A percentile compares a stretch with the other conserved stretches of the same genome.
Conservation (phyloP, 2,113 vertebrate genomes). For the Garra rufa region DNA sequence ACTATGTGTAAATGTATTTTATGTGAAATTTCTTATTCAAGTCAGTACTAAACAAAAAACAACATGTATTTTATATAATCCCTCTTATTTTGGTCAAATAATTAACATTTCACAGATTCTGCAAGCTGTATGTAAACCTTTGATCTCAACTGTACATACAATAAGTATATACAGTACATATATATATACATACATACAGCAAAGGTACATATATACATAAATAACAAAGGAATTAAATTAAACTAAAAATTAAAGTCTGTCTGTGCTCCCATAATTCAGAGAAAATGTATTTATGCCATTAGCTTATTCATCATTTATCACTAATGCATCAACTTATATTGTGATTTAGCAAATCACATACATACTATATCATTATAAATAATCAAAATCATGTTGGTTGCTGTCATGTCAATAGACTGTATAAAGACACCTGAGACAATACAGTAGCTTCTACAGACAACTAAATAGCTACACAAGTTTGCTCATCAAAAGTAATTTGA, state of each 20-base stretch:
- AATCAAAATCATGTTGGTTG: background rate
- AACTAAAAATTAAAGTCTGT: background rate
- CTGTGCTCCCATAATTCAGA: background rate
- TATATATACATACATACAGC: background rate
- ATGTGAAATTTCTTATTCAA: too few species aligned
- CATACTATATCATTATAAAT: background rate
- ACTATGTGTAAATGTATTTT: too few species aligned
- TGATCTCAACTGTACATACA: too few species aligned
- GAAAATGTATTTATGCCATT: background rate
- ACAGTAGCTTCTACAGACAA: background rate
- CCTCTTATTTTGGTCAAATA: too few species aligned
- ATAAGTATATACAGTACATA: background rate
- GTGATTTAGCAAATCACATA: background rate
- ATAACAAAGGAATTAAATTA: too few species aligned
- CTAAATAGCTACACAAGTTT: background rate
- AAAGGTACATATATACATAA: background rate
- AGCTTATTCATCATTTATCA: background rate
- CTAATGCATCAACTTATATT: background rate
- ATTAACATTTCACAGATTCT: too few species aligned
- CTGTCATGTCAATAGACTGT: background rate
- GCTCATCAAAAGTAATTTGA: background rate
- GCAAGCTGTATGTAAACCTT: too few species aligned
- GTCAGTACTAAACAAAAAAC: too few species aligned
- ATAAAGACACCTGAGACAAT: background rate
- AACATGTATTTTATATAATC: too few species aligned